Evolutionary conservation across 2,888 invertebrate species (phyloP).

Genomic region (Philaethria dido): DNA sequence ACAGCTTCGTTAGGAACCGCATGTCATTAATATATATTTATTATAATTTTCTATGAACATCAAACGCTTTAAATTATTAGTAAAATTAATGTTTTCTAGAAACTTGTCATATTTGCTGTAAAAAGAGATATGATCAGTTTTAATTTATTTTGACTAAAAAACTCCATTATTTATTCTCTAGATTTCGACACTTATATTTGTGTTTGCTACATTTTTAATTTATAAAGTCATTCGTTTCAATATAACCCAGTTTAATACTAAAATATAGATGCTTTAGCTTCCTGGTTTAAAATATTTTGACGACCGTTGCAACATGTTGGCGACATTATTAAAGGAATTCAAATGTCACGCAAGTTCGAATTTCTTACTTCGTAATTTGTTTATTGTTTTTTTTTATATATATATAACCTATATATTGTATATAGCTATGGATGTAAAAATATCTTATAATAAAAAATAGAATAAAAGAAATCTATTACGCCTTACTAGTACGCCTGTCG

Average conservation of each 20-base stretch:
- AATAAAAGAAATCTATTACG: too few relatives aligned
- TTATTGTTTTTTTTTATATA: too few relatives aligned
- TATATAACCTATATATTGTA: too few relatives aligned
- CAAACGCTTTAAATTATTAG: conserved; percentile 4
- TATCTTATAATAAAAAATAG: too few relatives aligned
- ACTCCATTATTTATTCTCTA: neutral
- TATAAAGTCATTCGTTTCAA: conserved; percentile 13
- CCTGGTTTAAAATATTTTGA: conserved; percentile 13
- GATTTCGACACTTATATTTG: conserved; percentile 3
- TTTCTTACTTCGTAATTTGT: too few relatives aligned
- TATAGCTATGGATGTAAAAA: too few relatives aligned
- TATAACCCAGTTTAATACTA: conserved; percentile 10
- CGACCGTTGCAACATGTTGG: neutral
- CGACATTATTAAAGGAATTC: neutral
- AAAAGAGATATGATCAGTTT: neutral
- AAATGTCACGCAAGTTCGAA: neutral
- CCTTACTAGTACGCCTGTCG: too few relatives aligned
- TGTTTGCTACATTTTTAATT: conserved; percentile 11
- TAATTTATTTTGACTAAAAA: neutral
- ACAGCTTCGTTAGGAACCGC: neutral
- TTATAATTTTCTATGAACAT: neutral
- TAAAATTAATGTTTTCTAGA: neutral
- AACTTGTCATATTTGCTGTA: neutral
- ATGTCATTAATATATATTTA: neutral
- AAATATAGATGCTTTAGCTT: conserved; percentile 2